Evolutionary conservation across 2,797 vertebrate genomes (phyloP).

Genomic region (Parambassis ranga): DNA sequence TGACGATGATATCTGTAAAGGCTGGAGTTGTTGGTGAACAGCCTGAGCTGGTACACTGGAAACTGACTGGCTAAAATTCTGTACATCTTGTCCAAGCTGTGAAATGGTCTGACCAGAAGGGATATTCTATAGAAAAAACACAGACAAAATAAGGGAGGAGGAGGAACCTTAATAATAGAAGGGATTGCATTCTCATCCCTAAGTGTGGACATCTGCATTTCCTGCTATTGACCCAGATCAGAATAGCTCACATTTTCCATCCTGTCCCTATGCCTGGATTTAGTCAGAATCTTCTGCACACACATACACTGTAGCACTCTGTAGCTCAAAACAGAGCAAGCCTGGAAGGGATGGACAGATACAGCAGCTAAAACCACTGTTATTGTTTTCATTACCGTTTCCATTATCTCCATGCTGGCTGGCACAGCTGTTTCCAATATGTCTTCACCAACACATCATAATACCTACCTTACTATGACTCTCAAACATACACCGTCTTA

Average conservation of each 20-base stretch:
- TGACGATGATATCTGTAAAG: constrained; percentile 79
- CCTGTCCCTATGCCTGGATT: constrained; percentile 34
- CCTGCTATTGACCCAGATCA: constrained; percentile 56
- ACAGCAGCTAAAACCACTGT: constrained; percentile 21
- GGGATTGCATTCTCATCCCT: constrained; percentile 33
- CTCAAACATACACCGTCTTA: too few species aligned
- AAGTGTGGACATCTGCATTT: constrained; percentile 49
- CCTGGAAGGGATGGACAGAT: constrained; percentile 5
- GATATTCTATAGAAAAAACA: constrained; percentile 53
- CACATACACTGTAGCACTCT: background rate
- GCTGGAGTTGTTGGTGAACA: constrained; percentile 78
- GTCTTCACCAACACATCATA: too few species aligned
- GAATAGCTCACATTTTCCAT: constrained; percentile 49
- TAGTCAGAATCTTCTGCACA: constrained; percentile 29
- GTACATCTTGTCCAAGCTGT: constrained; percentile 78
- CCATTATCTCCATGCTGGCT: constrained; percentile 39
- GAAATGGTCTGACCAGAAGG: constrained; percentile 70
- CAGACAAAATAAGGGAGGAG: background rate
- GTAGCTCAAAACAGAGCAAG: constrained; percentile 3
- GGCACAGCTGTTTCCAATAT: constrained; percentile 43
- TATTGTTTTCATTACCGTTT: constrained; percentile 49
- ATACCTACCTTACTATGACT: too few species aligned
- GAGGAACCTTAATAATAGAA: constrained; percentile 21
- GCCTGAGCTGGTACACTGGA: constrained; percentile 70
- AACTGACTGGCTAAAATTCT: constrained; percentile 62